These are phyloP conservation scores for Eurytemora carolleeae DNA, from an alignment of 1,140 invertebrate species.

Conservation along the genomic window DNA sequence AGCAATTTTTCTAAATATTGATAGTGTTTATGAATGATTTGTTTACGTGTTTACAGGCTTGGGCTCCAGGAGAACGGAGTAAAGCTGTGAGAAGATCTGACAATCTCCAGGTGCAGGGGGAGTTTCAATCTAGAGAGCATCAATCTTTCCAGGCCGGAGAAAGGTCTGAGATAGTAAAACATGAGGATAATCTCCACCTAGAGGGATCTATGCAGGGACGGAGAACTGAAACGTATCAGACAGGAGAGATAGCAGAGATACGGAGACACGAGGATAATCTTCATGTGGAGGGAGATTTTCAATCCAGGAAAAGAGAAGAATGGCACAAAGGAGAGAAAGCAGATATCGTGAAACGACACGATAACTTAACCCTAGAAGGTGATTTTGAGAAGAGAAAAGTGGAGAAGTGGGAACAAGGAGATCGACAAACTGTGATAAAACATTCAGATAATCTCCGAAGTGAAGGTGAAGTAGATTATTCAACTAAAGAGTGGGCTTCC, in stretches of 20 bases:
- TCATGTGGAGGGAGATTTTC: conserved; percentile 21
- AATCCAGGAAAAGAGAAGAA: conserved; percentile 15
- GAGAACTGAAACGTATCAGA: conserved; percentile 13
- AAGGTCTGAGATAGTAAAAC: conserved; percentile 16
- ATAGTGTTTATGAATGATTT: too few relatives aligned
- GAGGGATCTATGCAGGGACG: conserved; percentile 17
- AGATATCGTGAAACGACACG: conserved; percentile 26
- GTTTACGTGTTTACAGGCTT: too few relatives aligned
- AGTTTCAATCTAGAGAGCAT: conserved; percentile 20
- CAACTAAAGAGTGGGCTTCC: not conserved
- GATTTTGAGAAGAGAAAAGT: conserved; percentile 1
- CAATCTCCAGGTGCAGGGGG: conserved; percentile 20
- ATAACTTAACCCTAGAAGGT: conserved; percentile 31
- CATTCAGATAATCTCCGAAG: conserved; percentile 33
- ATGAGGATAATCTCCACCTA: conserved; percentile 16
- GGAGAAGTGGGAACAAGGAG: conserved; percentile 19
- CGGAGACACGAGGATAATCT: conserved; percentile 38
- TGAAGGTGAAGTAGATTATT: conserved; percentile 26
- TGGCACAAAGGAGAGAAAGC: conserved; percentile 27
- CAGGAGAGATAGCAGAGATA: conserved; percentile 22
- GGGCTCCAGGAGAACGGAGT: not conserved
- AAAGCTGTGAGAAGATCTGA: conserved; percentile 12
- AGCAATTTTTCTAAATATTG: too few relatives aligned
- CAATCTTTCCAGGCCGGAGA: conserved; percentile 5
- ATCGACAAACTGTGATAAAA: conserved; percentile 27